Evolutionary conservation across 2,113 vertebrate species (phyloP), one percentile per base, ranked within the genome.

Genomic region (Cyprinus carpio): DNA sequence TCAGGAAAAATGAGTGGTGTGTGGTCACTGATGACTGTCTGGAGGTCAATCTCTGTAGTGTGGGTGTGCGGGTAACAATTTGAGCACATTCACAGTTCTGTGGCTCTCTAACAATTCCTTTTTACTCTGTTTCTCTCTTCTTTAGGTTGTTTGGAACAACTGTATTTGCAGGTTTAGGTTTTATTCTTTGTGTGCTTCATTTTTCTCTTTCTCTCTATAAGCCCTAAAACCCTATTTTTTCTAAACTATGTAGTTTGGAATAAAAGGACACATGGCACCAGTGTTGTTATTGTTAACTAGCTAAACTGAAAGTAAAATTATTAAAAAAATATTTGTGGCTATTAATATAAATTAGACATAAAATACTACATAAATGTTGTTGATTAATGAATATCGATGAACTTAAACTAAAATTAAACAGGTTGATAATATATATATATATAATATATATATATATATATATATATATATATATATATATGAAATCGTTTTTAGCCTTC

Each of bases 1-100:
- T 85, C 74, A 79, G 20, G 11, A 78, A 64, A 83, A 29, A 82
- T 74, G 74, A 72, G 67, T 49, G 60, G 80, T 49, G 71, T 77
- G 29, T 54, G 72, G 60, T 65, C 80, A 62, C 67, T 25, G 65
- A 34, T 84, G 87, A 82, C 71, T 65, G 51, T 34, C 84, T 54
- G 65, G 71, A 67, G 25, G 11, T 49, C 43, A 76, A 31, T 62
- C 34, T 65, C 37, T 51, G 23, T 67, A 27, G 9, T 31, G 62
- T 49, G 60, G 60, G 60, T 49, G 79, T 62, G 56, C 13, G 8
- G 75, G 51, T 25, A 54, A 37, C 31, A 60, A 78, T 40, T 15
- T 37, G 54, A 80, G 34, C 56, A 27, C 0, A 11, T 80, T 64
- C 34, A 27, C 77, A 80, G 56, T 15, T 56, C 67, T 54, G 27